Evolutionary conservation across 2,888 invertebrate genomes (phyloP).

Genomic region (Chrysina gloriosa): DNA sequence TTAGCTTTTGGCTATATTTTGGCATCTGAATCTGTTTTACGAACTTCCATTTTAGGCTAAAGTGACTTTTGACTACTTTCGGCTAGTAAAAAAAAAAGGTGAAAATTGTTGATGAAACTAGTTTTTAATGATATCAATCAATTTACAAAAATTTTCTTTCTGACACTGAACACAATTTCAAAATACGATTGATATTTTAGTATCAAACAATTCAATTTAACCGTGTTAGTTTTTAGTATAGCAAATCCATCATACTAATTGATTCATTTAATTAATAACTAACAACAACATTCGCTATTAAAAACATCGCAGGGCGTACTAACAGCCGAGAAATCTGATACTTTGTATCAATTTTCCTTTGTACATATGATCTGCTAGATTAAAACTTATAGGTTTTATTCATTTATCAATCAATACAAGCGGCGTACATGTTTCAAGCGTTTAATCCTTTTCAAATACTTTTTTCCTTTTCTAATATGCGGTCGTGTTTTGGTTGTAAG

Average conservation of each 20-base stretch:
- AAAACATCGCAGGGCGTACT: slow-evolving; percentile 23
- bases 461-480: not conserved
- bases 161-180: no score
- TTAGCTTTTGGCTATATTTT: no score
- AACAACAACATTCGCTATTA: slow-evolving; percentile 6
- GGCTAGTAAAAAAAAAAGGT: no score
- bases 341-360: slow-evolving; percentile 27
- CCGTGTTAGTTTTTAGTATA: not conserved
- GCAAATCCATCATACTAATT: slow-evolving; percentile 2
- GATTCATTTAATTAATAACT: slow-evolving; percentile 28
- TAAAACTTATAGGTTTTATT: slow-evolving; percentile 17
- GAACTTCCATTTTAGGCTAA: no score
- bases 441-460: not conserved
- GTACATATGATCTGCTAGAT: slow-evolving; percentile 30
- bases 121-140: no score
- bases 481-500: no score
- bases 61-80: no score
- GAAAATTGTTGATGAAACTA: no score
- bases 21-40: no score
- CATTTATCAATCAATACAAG: slow-evolving; percentile 5
- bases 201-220: no score
- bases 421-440: not conserved
- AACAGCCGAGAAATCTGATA: slow-evolving; percentile 32
- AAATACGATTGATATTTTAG: no score
- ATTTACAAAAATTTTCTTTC: no score